A percentile compares a stretch with the other conserved stretches of the same genome.
Evolutionary conservation across 2,797 vertebrate species (phyloP).

Genomic region (Dicrostonyx torquatus): DNA sequence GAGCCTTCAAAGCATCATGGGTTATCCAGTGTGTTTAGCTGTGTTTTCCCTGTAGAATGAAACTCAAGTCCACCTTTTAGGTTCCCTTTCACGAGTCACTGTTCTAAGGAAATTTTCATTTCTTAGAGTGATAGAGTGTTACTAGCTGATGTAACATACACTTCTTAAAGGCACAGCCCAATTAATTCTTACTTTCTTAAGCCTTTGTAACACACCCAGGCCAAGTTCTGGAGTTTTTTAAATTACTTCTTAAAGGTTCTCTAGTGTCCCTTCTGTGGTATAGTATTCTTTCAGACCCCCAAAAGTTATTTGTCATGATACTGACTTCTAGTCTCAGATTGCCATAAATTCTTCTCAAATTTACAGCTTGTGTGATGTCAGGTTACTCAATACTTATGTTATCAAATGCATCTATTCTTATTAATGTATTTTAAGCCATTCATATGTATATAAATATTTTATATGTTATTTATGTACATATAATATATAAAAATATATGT

Average conservation of each 20-base stretch:
- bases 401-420: not conserved
- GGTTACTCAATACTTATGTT: not conserved
- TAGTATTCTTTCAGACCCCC: no score
- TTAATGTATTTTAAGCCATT: not conserved
- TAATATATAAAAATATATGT: no score
- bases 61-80: not conserved
- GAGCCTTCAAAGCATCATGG: not conserved
- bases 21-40: not conserved
- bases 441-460: not conserved
- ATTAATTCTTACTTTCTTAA: not conserved
- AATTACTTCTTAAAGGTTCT: not conserved
- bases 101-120: constrained; percentile 1
- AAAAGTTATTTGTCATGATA: not conserved
- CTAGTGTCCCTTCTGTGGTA: not conserved
- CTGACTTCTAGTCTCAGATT: not conserved
- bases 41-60: not conserved
- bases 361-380: not conserved
- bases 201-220: not conserved
- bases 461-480: not conserved
- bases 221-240: not conserved
- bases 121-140: not conserved
- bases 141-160: not conserved
- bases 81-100: not conserved
- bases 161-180: not conserved
- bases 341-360: not conserved